A percentile compares a stretch with the other conserved stretches of the same genome.
Conservation (phyloP, 1,140 invertebrate genomes). For the Leptopilina boulardi region DNA sequence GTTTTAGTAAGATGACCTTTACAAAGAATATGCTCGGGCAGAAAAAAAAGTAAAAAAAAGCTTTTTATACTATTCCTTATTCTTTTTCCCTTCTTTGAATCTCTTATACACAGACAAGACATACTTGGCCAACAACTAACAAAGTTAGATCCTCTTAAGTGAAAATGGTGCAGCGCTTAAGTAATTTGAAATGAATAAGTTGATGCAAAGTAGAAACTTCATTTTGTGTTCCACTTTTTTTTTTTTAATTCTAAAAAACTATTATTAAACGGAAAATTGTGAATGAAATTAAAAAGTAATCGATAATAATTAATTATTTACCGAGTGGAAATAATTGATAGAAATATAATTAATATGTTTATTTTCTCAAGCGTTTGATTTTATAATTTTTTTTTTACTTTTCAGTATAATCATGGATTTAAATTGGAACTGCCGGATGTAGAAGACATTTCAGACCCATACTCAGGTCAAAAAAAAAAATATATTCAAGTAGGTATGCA, state of each 20-base stretch:
- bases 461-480: background rate
- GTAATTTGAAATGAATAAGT: slow-evolving; percentile 16
- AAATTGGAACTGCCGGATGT: slow-evolving; percentile 3
- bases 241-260: background rate
- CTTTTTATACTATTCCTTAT: background rate
- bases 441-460: background rate
- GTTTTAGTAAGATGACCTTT: background rate
- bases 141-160: slow-evolving; percentile 29
- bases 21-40: background rate
- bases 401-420: slow-evolving; percentile 26
- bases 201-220: background rate
- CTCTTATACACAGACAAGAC: background rate
- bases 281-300: background rate
- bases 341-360: no score
- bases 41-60: background rate
- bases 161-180: background rate
- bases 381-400: background rate
- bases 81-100: background rate
- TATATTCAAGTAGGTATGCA: background rate
- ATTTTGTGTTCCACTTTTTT: background rate
- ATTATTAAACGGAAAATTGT: background rate
- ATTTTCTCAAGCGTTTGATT: no score
- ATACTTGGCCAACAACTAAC: slow-evolving; percentile 19
- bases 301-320: background rate
- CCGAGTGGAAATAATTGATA: no score